phyloP scores from a whole-genome alignment of 1,140 invertebrate genomes.

The Mylabris phalerata region DNA sequence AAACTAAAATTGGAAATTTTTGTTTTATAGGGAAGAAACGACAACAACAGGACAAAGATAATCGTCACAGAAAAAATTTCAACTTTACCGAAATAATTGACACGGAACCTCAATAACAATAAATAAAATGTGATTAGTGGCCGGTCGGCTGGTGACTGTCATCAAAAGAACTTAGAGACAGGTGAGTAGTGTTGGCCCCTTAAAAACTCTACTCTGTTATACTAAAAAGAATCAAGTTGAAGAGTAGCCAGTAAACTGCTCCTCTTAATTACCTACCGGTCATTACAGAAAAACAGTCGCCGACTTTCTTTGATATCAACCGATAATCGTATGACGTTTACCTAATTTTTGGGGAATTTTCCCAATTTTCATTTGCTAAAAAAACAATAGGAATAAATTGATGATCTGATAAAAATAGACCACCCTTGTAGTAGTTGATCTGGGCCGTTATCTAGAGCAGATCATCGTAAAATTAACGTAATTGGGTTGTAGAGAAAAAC shows the following conservation, averaged over 20 bases:
- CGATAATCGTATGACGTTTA: slow-evolving; percentile 3
- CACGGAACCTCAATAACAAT: slow-evolving; percentile 25
- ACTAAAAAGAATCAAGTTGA: background rate
- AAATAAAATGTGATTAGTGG: slow-evolving; percentile 29
- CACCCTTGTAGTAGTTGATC: background rate
- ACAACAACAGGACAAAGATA: too few relatives aligned
- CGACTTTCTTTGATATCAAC: slow-evolving; percentile 23
- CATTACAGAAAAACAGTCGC: slow-evolving; percentile 21
- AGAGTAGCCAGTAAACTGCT: slow-evolving; percentile 20
- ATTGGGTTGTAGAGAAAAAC: slow-evolving; percentile 3
- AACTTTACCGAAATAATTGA: slow-evolving; percentile 23
- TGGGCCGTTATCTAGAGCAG: slow-evolving; percentile 11
- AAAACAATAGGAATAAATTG: background rate
- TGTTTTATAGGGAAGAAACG: too few relatives aligned
- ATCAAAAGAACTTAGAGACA: slow-evolving; percentile 16
- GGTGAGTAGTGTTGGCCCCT: slow-evolving; percentile 16
- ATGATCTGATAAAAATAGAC: background rate
- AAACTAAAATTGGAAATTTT: too few relatives aligned
- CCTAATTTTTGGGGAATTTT: background rate
- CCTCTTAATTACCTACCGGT: slow-evolving; percentile 21
- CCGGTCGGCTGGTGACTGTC: background rate
- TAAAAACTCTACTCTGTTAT: background rate
- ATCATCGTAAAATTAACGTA: slow-evolving; percentile 11
- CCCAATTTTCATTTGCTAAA: background rate
- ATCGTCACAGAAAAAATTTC: too few relatives aligned